phyloP scores from a whole-genome alignment of 2,797 vertebrate genomes.

The Gambelia wislizenii region DNA sequence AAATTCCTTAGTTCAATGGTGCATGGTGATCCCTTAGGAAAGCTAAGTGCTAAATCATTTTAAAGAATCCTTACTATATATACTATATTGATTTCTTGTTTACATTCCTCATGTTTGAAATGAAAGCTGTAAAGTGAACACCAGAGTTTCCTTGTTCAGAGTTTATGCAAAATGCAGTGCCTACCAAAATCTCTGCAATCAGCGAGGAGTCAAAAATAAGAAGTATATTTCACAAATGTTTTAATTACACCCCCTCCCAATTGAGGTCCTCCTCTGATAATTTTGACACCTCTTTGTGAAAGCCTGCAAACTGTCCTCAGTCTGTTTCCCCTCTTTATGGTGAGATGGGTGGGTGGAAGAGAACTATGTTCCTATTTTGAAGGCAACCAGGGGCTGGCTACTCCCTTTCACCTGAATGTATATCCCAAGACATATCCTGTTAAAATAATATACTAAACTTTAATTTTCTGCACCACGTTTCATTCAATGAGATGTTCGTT shows the following conservation, averaged over 20 bases:
- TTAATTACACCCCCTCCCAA: background rate
- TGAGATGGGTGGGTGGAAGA: background rate
- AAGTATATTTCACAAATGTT: background rate
- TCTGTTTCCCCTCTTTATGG: background rate
- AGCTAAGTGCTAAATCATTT: conserved; percentile 41
- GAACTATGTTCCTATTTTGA: background rate
- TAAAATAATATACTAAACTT: background rate
- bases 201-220: background rate
- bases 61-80: conserved; percentile 25
- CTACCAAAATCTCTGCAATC: background rate
- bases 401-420: background rate
- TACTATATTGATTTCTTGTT: conserved; percentile 11
- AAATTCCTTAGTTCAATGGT: conserved; percentile 47
- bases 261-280: background rate
- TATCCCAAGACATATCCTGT: background rate
- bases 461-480: background rate
- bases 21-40: conserved; percentile 21
- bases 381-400: background rate
- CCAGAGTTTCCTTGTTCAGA: conserved; percentile 22
- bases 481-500: background rate
- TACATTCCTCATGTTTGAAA: conserved; percentile 4
- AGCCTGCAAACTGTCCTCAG: background rate
- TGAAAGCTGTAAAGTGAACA: conserved; percentile 29
- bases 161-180: conserved; percentile 8
- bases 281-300: background rate